These are phyloP conservation scores for Entelurus aequoreus DNA, from an alignment of 2,113 vertebrate genomes.

Conservation along the genomic window DNA sequence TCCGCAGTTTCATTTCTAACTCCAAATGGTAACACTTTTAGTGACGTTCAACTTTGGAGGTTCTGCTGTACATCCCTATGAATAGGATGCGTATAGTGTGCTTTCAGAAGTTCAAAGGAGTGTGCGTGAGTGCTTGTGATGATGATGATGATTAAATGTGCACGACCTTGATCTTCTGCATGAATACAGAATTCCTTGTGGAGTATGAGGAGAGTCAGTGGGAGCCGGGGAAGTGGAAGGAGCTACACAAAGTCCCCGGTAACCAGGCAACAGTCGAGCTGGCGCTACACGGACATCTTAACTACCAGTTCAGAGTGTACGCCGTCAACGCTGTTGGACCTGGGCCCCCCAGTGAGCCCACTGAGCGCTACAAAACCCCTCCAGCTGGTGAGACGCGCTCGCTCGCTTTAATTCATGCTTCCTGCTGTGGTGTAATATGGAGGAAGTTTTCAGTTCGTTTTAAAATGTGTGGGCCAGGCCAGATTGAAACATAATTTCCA, in stretches of 20 bases:
- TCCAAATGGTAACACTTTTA: too few species aligned
- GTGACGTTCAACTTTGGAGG: too few species aligned
- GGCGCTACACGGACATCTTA: conserved; percentile 74
- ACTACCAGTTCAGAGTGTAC: conserved; percentile 87
- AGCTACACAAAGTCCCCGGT: conserved; percentile 71
- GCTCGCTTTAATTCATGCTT: conserved; percentile 28
- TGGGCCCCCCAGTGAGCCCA: conserved; percentile 79
- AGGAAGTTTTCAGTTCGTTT: conserved; percentile 17
- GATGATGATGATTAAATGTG: conserved; percentile 8
- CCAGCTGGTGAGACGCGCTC: conserved; percentile 75
- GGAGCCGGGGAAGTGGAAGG: conserved; percentile 80
- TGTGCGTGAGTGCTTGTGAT: neutral
- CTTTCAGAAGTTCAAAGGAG: conserved; percentile 3
- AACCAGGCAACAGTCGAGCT: conserved; percentile 72
- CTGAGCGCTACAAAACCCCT: conserved; percentile 76
- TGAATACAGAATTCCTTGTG: conserved; percentile 79
- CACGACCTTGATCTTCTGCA: conserved; percentile 17
- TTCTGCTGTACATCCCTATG: neutral
- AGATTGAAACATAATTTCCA: neutral
- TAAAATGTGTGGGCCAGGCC: conserved; percentile 8
- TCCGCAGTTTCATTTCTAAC: too few species aligned
- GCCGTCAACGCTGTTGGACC: conserved; percentile 82
- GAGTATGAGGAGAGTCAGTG: conserved; percentile 85
- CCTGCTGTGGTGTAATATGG: conserved; percentile 4
- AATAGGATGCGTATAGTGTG: neutral